These are phyloP conservation scores for Frankliniella fusca DNA, from an alignment of 2,888 invertebrate genomes.

Conservation along the genomic window DNA sequence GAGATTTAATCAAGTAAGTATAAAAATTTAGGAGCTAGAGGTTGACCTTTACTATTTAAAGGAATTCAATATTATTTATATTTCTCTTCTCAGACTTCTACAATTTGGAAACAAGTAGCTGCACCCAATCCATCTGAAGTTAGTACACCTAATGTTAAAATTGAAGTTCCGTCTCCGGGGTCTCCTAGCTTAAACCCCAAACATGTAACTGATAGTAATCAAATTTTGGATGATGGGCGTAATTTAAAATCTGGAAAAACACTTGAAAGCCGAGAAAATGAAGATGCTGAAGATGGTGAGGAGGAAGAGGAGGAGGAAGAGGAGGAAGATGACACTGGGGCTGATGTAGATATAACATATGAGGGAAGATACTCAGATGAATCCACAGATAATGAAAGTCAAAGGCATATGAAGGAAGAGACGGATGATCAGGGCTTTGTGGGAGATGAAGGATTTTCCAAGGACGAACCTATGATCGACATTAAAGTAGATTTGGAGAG, in stretches of 20 bases:
- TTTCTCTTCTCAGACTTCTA: too few species aligned
- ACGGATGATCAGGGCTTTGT: neutral
- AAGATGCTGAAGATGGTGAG: too few species aligned
- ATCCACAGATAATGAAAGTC: neutral
- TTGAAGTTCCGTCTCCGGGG: constrained; percentile 39
- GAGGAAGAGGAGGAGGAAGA: constrained; percentile 40
- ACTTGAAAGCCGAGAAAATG: too few species aligned
- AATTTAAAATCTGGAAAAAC: constrained; percentile 43
- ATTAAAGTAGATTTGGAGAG: constrained; percentile 4
- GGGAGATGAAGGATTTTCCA: neutral
- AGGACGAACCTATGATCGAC: constrained; percentile 1
- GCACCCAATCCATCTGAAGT: constrained; percentile 38
- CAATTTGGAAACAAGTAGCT: neutral
- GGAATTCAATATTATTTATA: neutral
- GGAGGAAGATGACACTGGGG: constrained; percentile 43
- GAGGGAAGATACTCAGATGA: neutral
- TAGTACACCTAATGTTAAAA: constrained; percentile 43
- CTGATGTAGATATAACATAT: neutral
- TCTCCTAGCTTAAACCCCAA: neutral
- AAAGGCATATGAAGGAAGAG: neutral
- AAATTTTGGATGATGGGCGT: constrained; percentile 46
- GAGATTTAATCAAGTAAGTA: constrained; percentile 49
- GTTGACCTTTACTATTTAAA: neutral
- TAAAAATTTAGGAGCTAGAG: neutral
- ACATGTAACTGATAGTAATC: constrained; percentile 44